Evolutionary conservation across 2,797 vertebrate genomes (phyloP), one percentile per base, ranked within the genome.

Genomic region (Florisuga fusca): DNA sequence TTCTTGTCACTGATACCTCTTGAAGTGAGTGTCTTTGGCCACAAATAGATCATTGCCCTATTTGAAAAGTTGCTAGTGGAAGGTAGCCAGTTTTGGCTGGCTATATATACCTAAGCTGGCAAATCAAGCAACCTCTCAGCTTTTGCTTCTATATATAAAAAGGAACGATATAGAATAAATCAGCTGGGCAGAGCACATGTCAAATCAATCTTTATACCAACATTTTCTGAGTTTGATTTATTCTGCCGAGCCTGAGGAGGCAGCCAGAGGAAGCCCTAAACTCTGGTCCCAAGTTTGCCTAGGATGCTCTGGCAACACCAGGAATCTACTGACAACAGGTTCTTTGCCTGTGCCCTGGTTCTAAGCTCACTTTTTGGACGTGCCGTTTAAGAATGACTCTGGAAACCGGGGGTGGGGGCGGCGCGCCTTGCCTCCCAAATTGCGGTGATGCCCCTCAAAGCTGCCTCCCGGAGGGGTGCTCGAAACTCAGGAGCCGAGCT

Each of bases 11-110:
- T 33, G 94, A 96, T 96, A 94, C 25, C 90, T 74, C 73, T 50
- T 43, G 58, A 29, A 17, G 51, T 13, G 55, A 73, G 77, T 55
- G 15, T 92, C 93, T 80, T 76, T 51, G 93, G 85, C 93, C 84
- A 89, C 94, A 95, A 96, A 93, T 95, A 97, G 93, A 84, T 66
- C 81, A 51, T 83, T 95, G 87, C 89, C 94, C 84, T 91, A 69
- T 95, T 95, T 87, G 84, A 94, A 94, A 96, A 90, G 86, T 86
- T 93, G 72, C 96, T 63, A 15, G 33, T 80, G 90, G 80, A 94
- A 67, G 0, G 8, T 25, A 64, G 92, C 92, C 96, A 95, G 93
- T 69, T 63, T 87, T 78, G 74, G 33, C 84, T 64, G 73, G 90
- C 91, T 96, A 54, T 93, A 92, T 96, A 78, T 95, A 94, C 90